Conservation (phyloP, 2,113 vertebrate species). For the Vulpes lagopus region DNA sequence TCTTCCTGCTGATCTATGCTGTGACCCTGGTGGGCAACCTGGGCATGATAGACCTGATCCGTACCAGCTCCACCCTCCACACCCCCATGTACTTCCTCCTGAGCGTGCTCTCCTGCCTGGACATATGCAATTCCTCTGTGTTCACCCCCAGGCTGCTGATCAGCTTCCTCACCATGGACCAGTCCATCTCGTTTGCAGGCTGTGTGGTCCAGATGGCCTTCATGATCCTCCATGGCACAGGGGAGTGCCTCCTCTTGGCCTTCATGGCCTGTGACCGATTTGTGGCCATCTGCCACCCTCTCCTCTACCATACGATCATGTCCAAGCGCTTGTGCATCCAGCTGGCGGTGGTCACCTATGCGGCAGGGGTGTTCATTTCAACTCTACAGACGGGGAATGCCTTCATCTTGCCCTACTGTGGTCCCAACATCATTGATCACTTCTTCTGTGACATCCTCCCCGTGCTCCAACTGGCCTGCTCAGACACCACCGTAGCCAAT, state of each 20-base stretch:
- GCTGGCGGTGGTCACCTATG: neutral
- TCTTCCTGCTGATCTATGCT: conserved; percentile 40
- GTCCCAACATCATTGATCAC: neutral
- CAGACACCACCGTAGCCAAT: neutral
- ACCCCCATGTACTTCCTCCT: conserved; percentile 67
- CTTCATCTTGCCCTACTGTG: conserved; percentile 38
- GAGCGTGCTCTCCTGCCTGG: conserved; percentile 26
- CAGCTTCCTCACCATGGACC: neutral
- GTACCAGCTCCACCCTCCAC: neutral
- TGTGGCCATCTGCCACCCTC: conserved; percentile 58
- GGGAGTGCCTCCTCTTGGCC: conserved; percentile 37
- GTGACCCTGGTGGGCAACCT: conserved; percentile 55
- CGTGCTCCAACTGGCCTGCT: conserved; percentile 56
- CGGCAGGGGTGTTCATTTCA: neutral
- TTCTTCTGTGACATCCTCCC: conserved; percentile 53
- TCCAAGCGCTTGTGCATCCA: neutral
- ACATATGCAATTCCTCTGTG: conserved; percentile 9
- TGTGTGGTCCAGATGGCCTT: conserved; percentile 57
- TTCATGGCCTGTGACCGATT: conserved; percentile 54
- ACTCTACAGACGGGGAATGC: conserved; percentile 36
- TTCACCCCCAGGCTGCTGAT: conserved; percentile 28
- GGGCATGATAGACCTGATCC: conserved; percentile 13
- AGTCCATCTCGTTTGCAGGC: neutral
- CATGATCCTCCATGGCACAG: conserved; percentile 6
- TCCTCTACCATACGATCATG: conserved; percentile 57